Conservation (phyloP, 2,113 vertebrate genomes). For the Cheilinus undulatus region DNA sequence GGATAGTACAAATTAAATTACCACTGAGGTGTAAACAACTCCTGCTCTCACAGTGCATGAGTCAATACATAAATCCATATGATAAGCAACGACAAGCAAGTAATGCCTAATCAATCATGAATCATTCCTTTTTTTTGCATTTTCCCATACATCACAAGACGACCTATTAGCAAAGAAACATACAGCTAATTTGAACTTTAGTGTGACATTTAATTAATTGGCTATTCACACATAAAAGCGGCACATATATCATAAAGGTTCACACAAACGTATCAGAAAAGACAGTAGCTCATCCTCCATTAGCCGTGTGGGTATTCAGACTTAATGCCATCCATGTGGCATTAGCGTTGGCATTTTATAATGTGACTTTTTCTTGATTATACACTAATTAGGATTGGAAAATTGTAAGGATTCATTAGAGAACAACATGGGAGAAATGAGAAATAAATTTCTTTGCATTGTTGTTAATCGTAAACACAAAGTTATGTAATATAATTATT, state of each 20-base stretch:
- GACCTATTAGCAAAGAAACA: constrained; percentile 26
- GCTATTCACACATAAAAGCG: constrained; percentile 28
- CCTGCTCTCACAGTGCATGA: constrained; percentile 3
- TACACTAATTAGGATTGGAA: constrained; percentile 27
- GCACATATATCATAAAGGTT: constrained; percentile 42
- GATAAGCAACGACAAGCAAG: constrained; percentile 31
- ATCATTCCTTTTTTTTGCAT: constrained; percentile 12
- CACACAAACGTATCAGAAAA: constrained; percentile 34
- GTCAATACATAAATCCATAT: constrained; percentile 32
- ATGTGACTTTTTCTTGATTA: constrained; percentile 33
- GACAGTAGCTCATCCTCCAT: constrained; percentile 41
- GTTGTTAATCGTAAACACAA: constrained; percentile 12
- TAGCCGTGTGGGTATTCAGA: constrained; percentile 33
- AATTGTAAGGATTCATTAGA: constrained; percentile 10
- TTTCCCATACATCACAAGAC: constrained; percentile 13
- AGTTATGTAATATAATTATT: constrained; percentile 29
- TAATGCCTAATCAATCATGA: constrained; percentile 33
- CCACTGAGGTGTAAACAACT: constrained; percentile 20
- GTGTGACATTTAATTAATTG: constrained; percentile 62
- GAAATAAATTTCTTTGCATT: constrained; percentile 13
- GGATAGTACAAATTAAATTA: neutral
- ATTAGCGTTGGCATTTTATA: constrained; percentile 37
- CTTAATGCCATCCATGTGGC: constrained; percentile 43
- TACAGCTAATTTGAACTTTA: constrained; percentile 34
- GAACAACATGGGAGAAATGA: neutral